A percentile compares a stretch with the other conserved stretches of the same genome.
Conservation (phyloP, 2,888 invertebrate genomes). For the Nipponacmea schrenckii region DNA sequence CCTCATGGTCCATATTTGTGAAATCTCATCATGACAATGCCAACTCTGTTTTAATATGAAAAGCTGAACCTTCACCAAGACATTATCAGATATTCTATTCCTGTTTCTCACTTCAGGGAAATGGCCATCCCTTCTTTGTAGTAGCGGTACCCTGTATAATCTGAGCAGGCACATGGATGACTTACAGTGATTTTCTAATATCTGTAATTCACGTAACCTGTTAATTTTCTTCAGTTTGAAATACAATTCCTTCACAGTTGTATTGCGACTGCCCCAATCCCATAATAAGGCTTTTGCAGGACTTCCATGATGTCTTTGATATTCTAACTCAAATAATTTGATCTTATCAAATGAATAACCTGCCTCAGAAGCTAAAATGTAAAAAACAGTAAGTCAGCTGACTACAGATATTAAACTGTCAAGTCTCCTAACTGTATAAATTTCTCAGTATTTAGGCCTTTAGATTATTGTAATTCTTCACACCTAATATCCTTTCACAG, state of each 20-base stretch:
- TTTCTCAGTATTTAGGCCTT: too few relatives aligned
- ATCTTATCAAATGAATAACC: slow-evolving; percentile 48
- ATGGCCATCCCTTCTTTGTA: too few relatives aligned
- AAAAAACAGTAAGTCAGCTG: slow-evolving; percentile 8
- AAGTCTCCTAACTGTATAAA: neutral
- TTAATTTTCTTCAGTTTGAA: slow-evolving; percentile 40
- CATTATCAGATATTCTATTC: too few relatives aligned
- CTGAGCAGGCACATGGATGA: neutral
- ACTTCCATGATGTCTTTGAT: slow-evolving; percentile 39
- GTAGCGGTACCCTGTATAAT: too few relatives aligned
- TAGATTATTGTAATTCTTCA: too few relatives aligned
- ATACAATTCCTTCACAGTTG: slow-evolving; percentile 47
- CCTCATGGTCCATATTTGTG: too few relatives aligned
- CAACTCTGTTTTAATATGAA: too few relatives aligned
- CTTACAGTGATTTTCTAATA: slow-evolving; percentile 51
- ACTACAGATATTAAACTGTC: neutral
- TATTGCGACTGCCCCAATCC: slow-evolving; percentile 52
- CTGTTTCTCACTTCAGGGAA: too few relatives aligned
- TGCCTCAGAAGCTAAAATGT: slow-evolving; percentile 43
- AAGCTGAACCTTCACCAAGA: too few relatives aligned
- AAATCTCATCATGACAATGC: too few relatives aligned
- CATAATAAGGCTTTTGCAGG: slow-evolving; percentile 47
- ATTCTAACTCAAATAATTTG: slow-evolving; percentile 44
- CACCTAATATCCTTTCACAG: too few relatives aligned
- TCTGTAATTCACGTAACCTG: slow-evolving; percentile 46